phyloP scores from a whole-genome alignment of 2,797 vertebrate genomes.

The Thamnophis elegans region DNA sequence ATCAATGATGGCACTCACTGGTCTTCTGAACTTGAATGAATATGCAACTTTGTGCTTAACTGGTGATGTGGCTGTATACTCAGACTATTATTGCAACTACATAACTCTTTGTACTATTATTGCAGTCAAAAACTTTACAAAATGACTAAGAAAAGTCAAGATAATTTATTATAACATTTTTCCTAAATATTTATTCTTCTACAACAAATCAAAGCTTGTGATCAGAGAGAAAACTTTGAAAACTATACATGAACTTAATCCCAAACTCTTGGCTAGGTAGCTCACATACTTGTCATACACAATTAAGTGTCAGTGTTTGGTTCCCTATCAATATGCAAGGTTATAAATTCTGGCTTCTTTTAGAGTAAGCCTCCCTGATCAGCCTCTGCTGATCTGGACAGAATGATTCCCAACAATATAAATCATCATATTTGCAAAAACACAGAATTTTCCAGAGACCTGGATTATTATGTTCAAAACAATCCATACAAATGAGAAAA shows the following conservation, averaged over 20 bases:
- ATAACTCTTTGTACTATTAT: neutral
- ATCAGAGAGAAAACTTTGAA: neutral
- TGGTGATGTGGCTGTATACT: neutral
- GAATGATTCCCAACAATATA: neutral
- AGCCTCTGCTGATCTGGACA: neutral
- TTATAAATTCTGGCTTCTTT: neutral
- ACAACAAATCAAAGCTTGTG: neutral
- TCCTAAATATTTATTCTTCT: neutral
- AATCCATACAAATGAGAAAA: neutral
- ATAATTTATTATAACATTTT: neutral
- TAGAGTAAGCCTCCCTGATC: neutral
- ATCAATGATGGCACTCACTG: neutral
- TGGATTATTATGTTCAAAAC: neutral
- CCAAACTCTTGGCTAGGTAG: neutral
- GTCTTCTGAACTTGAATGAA: neutral
- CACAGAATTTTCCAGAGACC: neutral
- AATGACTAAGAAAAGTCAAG: neutral
- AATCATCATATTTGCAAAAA: neutral
- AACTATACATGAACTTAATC: neutral
- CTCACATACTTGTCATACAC: neutral
- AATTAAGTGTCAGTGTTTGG: neutral
- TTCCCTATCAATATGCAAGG: neutral
- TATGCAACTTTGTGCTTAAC: neutral
- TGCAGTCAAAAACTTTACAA: neutral
- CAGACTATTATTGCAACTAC: neutral